phyloP scores from a whole-genome alignment of 2,113 vertebrate species.

The Monarcha castaneiventris region DNA sequence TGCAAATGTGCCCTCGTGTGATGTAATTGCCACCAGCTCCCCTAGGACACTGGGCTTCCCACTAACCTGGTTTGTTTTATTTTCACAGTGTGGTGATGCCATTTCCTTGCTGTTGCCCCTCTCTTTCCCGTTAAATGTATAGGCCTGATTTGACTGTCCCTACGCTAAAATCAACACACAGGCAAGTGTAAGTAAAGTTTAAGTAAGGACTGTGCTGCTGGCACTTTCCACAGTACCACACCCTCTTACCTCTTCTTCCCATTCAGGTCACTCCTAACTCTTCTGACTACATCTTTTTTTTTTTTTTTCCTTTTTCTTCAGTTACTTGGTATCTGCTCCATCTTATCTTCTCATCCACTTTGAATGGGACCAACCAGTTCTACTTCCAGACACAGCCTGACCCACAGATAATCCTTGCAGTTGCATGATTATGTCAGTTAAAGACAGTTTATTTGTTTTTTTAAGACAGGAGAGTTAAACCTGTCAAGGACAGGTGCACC shows the following conservation, averaged over 20 bases:
- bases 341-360: not conserved
- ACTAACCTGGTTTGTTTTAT: not conserved
- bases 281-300: not conserved
- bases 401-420: not conserved
- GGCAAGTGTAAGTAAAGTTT: not conserved
- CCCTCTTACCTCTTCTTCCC: constrained; percentile 5
- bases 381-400: not conserved
- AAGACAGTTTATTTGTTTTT: not conserved
- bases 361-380: not conserved
- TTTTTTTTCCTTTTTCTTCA: not conserved
- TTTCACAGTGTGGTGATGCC: not conserved
- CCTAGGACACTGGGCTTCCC: not conserved
- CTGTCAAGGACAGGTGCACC: not conserved
- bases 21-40: not conserved
- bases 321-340: not conserved
- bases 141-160: not conserved
- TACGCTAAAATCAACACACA: not conserved
- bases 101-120: not conserved
- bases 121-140: not conserved
- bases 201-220: constrained; percentile 30
- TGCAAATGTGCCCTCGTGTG: not conserved
- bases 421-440: not conserved
- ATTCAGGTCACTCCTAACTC: not conserved
- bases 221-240: not conserved
- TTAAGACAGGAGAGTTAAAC: not conserved